Evolutionary conservation across 2,797 vertebrate species (phyloP).

Genomic region (Karalla daura): DNA sequence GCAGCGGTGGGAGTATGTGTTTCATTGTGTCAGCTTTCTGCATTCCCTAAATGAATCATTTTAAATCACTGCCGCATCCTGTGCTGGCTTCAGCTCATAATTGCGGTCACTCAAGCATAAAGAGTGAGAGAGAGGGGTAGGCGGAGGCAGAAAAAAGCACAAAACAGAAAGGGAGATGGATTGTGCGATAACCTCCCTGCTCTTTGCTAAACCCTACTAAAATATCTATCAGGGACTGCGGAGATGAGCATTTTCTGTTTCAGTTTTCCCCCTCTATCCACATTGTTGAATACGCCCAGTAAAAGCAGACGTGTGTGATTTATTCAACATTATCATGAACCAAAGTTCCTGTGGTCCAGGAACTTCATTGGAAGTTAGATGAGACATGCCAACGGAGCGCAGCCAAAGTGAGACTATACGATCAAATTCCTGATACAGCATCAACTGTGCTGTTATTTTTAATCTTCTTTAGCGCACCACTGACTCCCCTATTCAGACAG

Average conservation of each 20-base stretch:
- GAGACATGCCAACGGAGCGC: conserved; percentile 13
- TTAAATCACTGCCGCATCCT: conserved; percentile 80
- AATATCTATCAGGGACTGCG: conserved; percentile 36
- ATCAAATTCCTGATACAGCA: conserved; percentile 58
- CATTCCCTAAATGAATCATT: conserved; percentile 79
- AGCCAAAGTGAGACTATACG: conserved; percentile 30
- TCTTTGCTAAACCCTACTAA: too few species aligned
- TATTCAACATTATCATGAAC: conserved; percentile 12
- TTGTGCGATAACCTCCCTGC: conserved; percentile 66
- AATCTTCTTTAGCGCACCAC: conserved; percentile 61
- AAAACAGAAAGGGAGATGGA: conserved; percentile 34
- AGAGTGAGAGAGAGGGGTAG: conserved; percentile 42
- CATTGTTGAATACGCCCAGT: conserved; percentile 12
- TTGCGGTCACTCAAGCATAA: conserved; percentile 80
- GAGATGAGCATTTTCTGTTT: conserved; percentile 40
- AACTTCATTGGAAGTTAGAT: conserved; percentile 15
- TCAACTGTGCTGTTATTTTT: conserved; percentile 48
- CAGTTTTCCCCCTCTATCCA: background rate
- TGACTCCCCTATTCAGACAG: conserved; percentile 46
- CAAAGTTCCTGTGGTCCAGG: conserved; percentile 1
- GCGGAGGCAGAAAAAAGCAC: conserved; percentile 28
- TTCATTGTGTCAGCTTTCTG: conserved; percentile 68
- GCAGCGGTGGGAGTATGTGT: conserved; percentile 54
- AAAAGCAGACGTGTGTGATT: background rate
- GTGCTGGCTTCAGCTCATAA: conserved; percentile 79